A percentile compares a stretch with the other conserved stretches of the same genome.
Conservation (phyloP, 2,888 invertebrate species). For the Agrotis ipsilon region DNA sequence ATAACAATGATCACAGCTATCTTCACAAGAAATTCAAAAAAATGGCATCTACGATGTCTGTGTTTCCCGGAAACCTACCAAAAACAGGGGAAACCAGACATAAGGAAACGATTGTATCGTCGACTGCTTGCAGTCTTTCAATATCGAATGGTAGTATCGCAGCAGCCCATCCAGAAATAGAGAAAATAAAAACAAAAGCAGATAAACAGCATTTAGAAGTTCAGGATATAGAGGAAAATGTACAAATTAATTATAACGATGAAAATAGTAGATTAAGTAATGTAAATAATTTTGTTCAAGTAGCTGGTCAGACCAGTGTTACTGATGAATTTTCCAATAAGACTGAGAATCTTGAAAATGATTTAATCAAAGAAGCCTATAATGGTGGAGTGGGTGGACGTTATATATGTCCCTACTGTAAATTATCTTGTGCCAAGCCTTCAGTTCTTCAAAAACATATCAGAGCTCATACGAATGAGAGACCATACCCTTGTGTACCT, state of each 20-base stretch:
- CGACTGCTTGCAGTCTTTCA: constrained; percentile 78
- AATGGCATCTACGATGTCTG: constrained; percentile 92
- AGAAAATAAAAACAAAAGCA: constrained; percentile 83
- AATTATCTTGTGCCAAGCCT: constrained; percentile 97
- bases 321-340: constrained; percentile 90
- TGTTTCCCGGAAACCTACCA: constrained; percentile 79
- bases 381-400: constrained; percentile 91
- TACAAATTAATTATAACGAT: constrained; percentile 90
- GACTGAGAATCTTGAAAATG: constrained; percentile 90
- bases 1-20: constrained; percentile 94
- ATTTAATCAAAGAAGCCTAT: constrained; percentile 88
- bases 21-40: constrained; percentile 98
- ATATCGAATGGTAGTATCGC: constrained; percentile 88
- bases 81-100: constrained; percentile 80
- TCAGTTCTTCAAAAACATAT: constrained; percentile 98
- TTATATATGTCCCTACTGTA: constrained; percentile 97
- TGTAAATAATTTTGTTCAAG: constrained; percentile 88
- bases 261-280: constrained; percentile 87
- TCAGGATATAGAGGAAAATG: constrained; percentile 84
- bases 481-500: constrained; percentile 97
- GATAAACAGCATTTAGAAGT: constrained; percentile 73
- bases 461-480: constrained; percentile 97
- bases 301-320: constrained; percentile 90
- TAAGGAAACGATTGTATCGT: constrained; percentile 78
- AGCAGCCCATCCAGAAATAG: constrained; percentile 87